Evolutionary conservation across 1,140 invertebrate genomes (phyloP).

Genomic region (Caerostris extrusa): DNA sequence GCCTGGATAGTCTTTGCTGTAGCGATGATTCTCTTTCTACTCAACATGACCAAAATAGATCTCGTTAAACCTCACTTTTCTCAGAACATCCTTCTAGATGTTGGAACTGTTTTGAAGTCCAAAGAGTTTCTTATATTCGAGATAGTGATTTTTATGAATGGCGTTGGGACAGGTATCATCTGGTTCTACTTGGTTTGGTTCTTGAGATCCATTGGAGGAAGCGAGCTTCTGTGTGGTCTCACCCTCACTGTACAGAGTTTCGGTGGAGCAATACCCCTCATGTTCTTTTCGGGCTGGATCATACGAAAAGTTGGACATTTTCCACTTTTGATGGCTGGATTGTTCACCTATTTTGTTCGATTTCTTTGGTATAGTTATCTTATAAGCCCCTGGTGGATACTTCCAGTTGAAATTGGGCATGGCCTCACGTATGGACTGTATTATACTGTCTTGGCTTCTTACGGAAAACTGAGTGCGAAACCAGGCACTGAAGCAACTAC

Average conservation of each 20-base stretch:
- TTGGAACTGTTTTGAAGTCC: background rate
- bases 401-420: slow-evolving; percentile 91
- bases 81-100: slow-evolving; percentile 41
- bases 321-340: slow-evolving; percentile 90
- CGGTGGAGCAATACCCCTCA: slow-evolving; percentile 92
- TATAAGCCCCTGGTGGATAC: slow-evolving; percentile 88
- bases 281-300: slow-evolving; percentile 91
- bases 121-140: slow-evolving; percentile 41
- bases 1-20: slow-evolving; percentile 13
- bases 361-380: slow-evolving; percentile 90
- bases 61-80: slow-evolving; percentile 50
- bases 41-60: slow-evolving; percentile 46
- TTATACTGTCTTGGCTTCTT: slow-evolving; percentile 93
- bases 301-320: slow-evolving; percentile 91
- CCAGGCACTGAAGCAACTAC: slow-evolving; percentile 83
- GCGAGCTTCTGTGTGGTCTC: slow-evolving; percentile 13
- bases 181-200: slow-evolving; percentile 49
- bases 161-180: background rate
- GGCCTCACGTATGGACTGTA: slow-evolving; percentile 95
- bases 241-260: slow-evolving; percentile 85
- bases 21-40: background rate
- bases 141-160: slow-evolving; percentile 43
- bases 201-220: slow-evolving; percentile 47
- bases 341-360: slow-evolving; percentile 85
- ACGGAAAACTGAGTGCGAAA: slow-evolving; percentile 91